Conservation (phyloP, 2,113 vertebrate genomes). For the Mesocricetus auratus region DNA sequence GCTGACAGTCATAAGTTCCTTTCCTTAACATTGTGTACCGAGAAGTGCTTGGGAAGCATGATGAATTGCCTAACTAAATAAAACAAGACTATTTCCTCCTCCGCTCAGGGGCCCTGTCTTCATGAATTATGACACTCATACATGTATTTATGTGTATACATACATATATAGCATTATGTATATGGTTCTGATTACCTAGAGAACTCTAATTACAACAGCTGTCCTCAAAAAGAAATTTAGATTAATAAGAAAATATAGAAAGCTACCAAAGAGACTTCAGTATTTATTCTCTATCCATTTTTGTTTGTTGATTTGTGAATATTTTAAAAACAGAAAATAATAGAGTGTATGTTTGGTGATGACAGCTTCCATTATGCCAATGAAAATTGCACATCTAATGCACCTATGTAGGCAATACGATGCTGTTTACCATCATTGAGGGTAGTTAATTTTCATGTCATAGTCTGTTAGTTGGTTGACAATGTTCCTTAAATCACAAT, state of each 20-base stretch:
- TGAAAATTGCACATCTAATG: constrained; percentile 36
- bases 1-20: background rate
- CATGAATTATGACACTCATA: background rate
- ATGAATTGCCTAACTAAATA: background rate
- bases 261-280: background rate
- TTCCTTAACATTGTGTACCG: constrained; percentile 20
- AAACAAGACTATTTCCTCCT: background rate
- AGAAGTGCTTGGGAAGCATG: constrained; percentile 30
- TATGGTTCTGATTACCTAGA: background rate
- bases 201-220: background rate
- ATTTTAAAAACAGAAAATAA: constrained; percentile 49
- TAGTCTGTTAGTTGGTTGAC: background rate
- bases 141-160: background rate
- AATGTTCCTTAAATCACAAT: background rate
- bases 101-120: background rate
- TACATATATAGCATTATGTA: too few relatives aligned
- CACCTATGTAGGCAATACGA: background rate
- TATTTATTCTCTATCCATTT: constrained; percentile 16
- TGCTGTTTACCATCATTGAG: background rate
- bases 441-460: background rate
- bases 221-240: background rate
- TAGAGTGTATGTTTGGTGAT: constrained; percentile 43
- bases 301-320: constrained; percentile 20
- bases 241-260: constrained; percentile 49
- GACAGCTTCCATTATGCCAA: constrained; percentile 23